Evolutionary conservation across 2,888 invertebrate species (phyloP).

Genomic region (Anthrax anthrax): DNA sequence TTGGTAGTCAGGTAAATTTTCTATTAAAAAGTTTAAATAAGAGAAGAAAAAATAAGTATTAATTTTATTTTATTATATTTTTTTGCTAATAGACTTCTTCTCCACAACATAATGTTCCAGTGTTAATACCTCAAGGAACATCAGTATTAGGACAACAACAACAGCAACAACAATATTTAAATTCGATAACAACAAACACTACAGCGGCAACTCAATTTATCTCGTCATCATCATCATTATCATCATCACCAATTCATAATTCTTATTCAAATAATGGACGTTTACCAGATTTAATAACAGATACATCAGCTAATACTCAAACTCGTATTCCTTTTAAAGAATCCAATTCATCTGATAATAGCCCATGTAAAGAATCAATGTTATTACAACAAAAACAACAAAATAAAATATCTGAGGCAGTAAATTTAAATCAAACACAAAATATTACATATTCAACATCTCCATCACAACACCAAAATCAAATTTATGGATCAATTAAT

Average conservation of each 20-base stretch:
- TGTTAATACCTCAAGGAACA: conserved; percentile 21
- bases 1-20: conserved; percentile 23
- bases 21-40: no score
- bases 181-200: no score
- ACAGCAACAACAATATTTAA: conserved; percentile 15
- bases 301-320: not conserved
- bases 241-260: conserved; percentile 13
- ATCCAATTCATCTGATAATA: not conserved
- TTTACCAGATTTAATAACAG: not conserved
- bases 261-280: not conserved
- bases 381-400: no score
- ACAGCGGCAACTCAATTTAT: no score
- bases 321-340: not conserved
- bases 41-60: no score
- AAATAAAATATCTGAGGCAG: no score
- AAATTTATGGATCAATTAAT: no score
- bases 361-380: not conserved
- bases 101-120: conserved; percentile 16
- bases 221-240: conserved; percentile 7
- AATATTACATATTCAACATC: no score
- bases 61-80: no score
- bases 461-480: no score
- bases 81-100: no score
- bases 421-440: no score
- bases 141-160: conserved; percentile 9